A percentile compares a stretch with the other conserved stretches of the same genome.
These are phyloP conservation scores for Gymnopithys bicolor DNA, from an alignment of 2,797 vertebrate genomes.

Conservation along the genomic window DNA sequence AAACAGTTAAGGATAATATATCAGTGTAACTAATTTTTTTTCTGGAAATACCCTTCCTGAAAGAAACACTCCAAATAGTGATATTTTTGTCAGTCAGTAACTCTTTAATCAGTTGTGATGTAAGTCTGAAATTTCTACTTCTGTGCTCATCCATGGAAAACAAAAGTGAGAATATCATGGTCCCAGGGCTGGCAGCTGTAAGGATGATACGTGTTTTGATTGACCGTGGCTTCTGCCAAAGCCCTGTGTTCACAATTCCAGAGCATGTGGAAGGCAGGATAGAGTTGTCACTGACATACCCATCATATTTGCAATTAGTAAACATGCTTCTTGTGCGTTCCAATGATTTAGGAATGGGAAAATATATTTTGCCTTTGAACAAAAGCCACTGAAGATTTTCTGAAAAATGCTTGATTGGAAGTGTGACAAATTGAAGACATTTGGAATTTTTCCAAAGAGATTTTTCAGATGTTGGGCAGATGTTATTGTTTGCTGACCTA, in stretches of 20 bases:
- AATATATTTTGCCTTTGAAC: slow-evolving; percentile 33
- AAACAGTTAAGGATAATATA: background rate
- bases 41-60: background rate
- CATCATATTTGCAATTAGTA: background rate
- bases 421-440: slow-evolving; percentile 9
- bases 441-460: slow-evolving; percentile 39
- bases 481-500: slow-evolving; percentile 56
- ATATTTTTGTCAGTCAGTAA: background rate
- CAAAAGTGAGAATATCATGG: rapidly evolving
- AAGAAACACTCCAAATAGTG: background rate
- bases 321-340: slow-evolving; percentile 16
- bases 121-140: background rate
- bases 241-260: background rate
- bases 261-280: slow-evolving; percentile 1
- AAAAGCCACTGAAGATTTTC: slow-evolving; percentile 36
- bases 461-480: slow-evolving; percentile 55
- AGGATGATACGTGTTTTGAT: background rate
- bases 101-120: background rate
- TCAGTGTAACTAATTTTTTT: background rate
- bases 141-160: background rate
- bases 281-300: slow-evolving; percentile 25
- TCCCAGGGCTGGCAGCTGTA: background rate
- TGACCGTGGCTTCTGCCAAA: background rate
- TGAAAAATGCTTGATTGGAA: slow-evolving; percentile 24
- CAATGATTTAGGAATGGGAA: background rate